These are phyloP conservation scores for Taeniopygia guttata DNA, from an alignment of 2,797 vertebrate genomes.

Conservation along the genomic window DNA sequence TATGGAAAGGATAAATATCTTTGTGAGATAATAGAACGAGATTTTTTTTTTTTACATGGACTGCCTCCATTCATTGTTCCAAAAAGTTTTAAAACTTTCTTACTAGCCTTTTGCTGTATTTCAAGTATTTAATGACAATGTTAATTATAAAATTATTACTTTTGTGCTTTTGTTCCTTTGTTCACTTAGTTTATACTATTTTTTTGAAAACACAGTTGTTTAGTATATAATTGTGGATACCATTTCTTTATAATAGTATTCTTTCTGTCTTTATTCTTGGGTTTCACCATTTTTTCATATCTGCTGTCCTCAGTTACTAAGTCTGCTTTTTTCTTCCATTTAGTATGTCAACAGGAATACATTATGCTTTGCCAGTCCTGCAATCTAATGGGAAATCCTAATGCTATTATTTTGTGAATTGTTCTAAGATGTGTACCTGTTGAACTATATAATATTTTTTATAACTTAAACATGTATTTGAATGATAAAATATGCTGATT, in stretches of 20 bases:
- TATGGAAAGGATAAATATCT: background rate
- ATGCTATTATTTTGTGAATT: background rate
- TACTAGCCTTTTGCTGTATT: background rate
- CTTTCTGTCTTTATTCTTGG: background rate
- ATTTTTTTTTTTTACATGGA: background rate
- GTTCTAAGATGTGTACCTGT: background rate
- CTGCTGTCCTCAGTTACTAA: background rate
- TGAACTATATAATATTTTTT: background rate
- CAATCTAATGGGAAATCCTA: background rate
- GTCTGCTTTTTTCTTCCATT: background rate
- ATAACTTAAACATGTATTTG: background rate
- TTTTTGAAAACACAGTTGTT: background rate
- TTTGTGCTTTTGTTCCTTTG: background rate
- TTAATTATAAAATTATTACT: background rate
- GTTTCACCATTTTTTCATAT: background rate
- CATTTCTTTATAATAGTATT: background rate
- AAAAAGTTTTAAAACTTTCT: background rate
- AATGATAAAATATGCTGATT: background rate
- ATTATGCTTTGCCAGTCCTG: background rate
- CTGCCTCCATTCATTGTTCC: background rate
- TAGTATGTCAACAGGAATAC: background rate
- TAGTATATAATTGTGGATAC: background rate
- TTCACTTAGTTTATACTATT: background rate
- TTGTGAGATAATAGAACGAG: background rate
- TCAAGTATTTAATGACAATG: background rate